Evolutionary conservation across 2,888 invertebrate genomes (phyloP).

Genomic region (Dasypolia templi): DNA sequence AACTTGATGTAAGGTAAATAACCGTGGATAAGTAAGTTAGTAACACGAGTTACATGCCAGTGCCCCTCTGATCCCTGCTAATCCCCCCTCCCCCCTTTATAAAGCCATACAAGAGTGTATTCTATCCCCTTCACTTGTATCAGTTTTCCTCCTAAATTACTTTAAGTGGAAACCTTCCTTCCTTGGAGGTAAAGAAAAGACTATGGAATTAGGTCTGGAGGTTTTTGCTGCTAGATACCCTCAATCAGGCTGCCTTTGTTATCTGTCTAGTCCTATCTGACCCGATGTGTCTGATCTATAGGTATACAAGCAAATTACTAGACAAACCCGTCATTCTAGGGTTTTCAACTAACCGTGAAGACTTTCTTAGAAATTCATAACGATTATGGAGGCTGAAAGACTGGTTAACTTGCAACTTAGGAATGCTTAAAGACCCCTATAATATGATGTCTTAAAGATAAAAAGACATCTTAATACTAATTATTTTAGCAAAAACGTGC

Average conservation of each 20-base stretch:
- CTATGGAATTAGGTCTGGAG: background rate
- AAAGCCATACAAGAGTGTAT: slow-evolving; percentile 58
- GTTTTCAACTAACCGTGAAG: background rate
- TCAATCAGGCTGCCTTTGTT: background rate
- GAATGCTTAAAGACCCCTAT: background rate
- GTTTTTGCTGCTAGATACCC: slow-evolving; percentile 2
- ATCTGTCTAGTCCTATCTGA: background rate
- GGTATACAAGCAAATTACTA: background rate
- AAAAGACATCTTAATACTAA: too few species aligned
- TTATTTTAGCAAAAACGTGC: background rate
- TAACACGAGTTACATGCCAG: slow-evolving; percentile 42
- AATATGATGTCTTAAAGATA: too few species aligned
- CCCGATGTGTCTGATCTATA: background rate
- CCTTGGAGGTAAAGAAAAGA: slow-evolving; percentile 11
- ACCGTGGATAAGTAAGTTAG: slow-evolving; percentile 49
- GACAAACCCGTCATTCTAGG: background rate
- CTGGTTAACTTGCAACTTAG: background rate
- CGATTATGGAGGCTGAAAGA: background rate
- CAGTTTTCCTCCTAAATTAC: slow-evolving; percentile 31
- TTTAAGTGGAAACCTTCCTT: slow-evolving; percentile 19
- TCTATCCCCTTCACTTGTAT: slow-evolving; percentile 33
- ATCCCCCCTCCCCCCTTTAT: slow-evolving; percentile 42
- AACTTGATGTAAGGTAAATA: slow-evolving; percentile 16
- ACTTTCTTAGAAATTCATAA: too few species aligned
- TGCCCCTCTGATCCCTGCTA: slow-evolving; percentile 43